These are phyloP conservation scores for Caenorhabditis remanei DNA, from an alignment of 1,140 invertebrate genomes.

Conservation along the genomic window DNA sequence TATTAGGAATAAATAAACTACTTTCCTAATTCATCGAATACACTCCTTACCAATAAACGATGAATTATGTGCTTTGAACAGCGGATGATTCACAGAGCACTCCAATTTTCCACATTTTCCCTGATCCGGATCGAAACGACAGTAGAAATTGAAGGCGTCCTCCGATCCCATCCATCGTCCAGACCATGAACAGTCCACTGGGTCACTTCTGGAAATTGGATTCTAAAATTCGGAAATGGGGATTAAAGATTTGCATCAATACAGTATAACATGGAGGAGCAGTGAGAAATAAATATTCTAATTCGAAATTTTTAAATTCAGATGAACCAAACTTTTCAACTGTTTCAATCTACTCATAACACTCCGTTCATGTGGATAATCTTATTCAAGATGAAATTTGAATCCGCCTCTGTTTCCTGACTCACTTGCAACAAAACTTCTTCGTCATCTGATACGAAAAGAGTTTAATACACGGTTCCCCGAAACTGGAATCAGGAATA, in stretches of 20 bases:
- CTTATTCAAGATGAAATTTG: background rate
- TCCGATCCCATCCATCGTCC: slow-evolving; percentile 61
- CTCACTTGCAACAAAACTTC: slow-evolving; percentile 63
- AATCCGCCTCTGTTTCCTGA: background rate
- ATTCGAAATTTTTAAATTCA: background rate
- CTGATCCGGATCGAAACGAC: slow-evolving; percentile 43
- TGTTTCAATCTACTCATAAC: no score
- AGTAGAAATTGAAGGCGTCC: slow-evolving; percentile 62
- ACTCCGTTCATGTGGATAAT: no score
- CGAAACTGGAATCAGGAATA: slow-evolving; percentile 57
- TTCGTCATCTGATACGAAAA: slow-evolving; percentile 60
- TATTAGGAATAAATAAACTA: no score
- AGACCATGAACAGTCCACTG: slow-evolving; percentile 59
- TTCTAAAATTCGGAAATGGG: background rate
- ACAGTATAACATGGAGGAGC: background rate
- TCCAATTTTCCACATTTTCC: slow-evolving; percentile 58
- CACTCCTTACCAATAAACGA: slow-evolving; percentile 61
- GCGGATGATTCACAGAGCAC: slow-evolving; percentile 57
- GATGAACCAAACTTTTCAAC: background rate
- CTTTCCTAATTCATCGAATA: no score
- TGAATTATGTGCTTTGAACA: slow-evolving; percentile 56
- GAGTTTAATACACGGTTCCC: slow-evolving; percentile 56
- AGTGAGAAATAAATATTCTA: background rate
- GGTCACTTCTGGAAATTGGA: slow-evolving; percentile 54
- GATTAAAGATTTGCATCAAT: no score